Conservation (phyloP, 2,888 invertebrate genomes). For the Papilio demoleus region DNA sequence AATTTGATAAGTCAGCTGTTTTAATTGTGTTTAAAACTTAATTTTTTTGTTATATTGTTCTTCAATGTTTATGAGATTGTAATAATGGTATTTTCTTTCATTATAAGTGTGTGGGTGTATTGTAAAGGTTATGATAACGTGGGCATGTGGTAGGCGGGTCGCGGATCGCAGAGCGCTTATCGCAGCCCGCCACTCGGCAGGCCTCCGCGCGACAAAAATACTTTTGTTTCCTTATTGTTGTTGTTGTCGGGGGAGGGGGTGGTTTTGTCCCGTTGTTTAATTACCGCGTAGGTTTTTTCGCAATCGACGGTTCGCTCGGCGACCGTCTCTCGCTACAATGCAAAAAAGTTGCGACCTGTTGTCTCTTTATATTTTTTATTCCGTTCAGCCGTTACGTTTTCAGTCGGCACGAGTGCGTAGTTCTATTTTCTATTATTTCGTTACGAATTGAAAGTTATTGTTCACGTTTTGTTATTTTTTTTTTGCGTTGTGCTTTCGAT, state of each 20-base stretch:
- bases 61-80: neutral
- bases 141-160: constrained; percentile 39
- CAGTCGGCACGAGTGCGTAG: constrained; percentile 31
- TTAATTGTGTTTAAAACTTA: neutral
- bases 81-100: constrained; percentile 8
- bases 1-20: neutral
- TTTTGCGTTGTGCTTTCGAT: constrained; percentile 23
- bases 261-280: constrained; percentile 71
- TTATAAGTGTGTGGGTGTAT: neutral
- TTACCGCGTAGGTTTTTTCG: constrained; percentile 70
- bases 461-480: constrained; percentile 7
- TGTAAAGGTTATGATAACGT: constrained; percentile 12
- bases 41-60: neutral
- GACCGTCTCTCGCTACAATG: constrained; percentile 24
- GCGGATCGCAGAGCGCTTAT: constrained; percentile 59
- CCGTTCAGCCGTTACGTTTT: constrained; percentile 20
- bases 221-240: constrained; percentile 70
- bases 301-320: constrained; percentile 26
- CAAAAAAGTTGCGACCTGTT: constrained; percentile 23
- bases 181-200: constrained; percentile 63
- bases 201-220: constrained; percentile 74
- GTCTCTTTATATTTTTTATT: constrained; percentile 30
- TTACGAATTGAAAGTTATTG: constrained; percentile 35
- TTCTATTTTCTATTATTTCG: constrained; percentile 38
- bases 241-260: constrained; percentile 60